Conservation (phyloP, 2,797 vertebrate species). For the Furcifer pardalis region DNA sequence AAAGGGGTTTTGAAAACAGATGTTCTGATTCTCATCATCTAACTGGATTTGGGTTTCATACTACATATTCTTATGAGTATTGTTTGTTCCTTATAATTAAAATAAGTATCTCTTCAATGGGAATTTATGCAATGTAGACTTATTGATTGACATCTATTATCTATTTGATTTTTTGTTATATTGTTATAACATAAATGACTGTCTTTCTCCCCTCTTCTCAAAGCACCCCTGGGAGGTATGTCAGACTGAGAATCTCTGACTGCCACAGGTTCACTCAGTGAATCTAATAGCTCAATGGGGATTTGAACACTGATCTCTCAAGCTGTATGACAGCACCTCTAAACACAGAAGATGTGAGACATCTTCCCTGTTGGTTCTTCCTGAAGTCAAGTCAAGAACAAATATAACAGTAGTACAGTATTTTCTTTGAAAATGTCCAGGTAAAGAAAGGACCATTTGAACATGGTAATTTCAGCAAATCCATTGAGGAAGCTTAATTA, state of each 20-base stretch:
- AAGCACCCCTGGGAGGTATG: too few species aligned
- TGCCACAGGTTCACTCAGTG: too few species aligned
- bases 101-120: not conserved
- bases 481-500: not conserved
- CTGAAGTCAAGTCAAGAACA: not conserved
- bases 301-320: too few species aligned
- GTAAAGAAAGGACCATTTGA: not conserved
- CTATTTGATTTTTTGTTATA: not conserved
- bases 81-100: not conserved
- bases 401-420: not conserved
- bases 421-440: not conserved
- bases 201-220: too few species aligned
- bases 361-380: not conserved
- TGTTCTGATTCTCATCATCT: not conserved
- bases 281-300: too few species aligned
- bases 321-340: too few species aligned
- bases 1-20: not conserved
- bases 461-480: not conserved
- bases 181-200: too few species aligned
- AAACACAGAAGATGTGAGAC: too few species aligned
- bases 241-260: too few species aligned
- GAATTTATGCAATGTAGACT: not conserved
- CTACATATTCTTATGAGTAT: not conserved
- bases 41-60: not conserved
- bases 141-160: not conserved